These are phyloP conservation scores for Motacilla tschutschensis DNA, from an alignment of 2,113 vertebrate genomes.

Conservation along the genomic window DNA sequence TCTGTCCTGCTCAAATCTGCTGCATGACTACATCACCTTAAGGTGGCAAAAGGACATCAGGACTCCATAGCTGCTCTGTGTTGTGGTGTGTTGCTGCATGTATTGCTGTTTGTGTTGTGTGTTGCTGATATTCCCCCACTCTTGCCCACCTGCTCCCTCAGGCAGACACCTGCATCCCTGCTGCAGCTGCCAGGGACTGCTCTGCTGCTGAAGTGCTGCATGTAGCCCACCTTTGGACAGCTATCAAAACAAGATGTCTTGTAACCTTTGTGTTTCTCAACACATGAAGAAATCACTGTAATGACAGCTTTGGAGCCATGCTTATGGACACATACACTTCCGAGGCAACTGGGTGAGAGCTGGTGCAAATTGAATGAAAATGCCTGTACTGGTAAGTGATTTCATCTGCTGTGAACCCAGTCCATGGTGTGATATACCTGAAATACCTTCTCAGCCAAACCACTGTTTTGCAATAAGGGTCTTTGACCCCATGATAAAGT, in stretches of 20 bases:
- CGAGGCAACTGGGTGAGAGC: not conserved
- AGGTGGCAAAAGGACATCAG: not conserved
- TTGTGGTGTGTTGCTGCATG: not conserved
- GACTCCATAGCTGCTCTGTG: not conserved
- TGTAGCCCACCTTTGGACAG: not conserved
- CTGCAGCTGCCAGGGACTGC: not conserved
- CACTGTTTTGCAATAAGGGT: not conserved
- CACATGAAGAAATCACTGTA: not conserved
- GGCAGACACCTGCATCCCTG: accelerated
- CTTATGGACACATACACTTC: not conserved
- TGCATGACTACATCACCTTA: too few species aligned
- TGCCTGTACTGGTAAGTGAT: too few species aligned
- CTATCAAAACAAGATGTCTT: not conserved
- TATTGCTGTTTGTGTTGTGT: not conserved
- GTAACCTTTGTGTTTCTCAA: not conserved
- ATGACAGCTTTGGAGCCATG: not conserved
- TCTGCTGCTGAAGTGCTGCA: not conserved
- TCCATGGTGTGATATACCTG: not conserved
- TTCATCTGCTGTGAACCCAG: not conserved
- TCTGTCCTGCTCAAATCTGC: not conserved
- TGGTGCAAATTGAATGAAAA: not conserved
- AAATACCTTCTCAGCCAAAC: not conserved
- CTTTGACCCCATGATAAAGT: not conserved
- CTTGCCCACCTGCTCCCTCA: accelerated
- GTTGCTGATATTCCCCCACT: not conserved